These are phyloP conservation scores for Takifugu rubripes DNA, from an alignment of 2,797 vertebrate species.

Conservation along the genomic window DNA sequence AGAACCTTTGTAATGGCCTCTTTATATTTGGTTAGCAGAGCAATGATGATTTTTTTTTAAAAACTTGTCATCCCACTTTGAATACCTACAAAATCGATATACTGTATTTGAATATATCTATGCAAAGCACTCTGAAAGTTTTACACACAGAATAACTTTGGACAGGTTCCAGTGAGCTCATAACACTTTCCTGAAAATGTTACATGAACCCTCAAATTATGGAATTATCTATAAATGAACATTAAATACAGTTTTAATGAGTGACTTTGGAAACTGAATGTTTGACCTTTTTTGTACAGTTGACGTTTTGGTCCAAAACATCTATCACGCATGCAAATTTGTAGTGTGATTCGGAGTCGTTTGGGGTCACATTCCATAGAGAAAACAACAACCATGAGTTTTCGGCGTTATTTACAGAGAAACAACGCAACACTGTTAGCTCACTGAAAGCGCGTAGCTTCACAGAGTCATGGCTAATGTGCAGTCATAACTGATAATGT, in stretches of 20 bases:
- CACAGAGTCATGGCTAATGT: neutral
- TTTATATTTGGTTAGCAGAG: constrained; percentile 70
- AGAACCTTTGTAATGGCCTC: constrained; percentile 67
- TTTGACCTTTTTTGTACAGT: constrained; percentile 40
- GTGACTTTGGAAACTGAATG: constrained; percentile 28
- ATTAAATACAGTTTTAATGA: no score
- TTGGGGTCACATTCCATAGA: constrained; percentile 36
- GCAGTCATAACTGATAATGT: neutral
- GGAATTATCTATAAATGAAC: no score
- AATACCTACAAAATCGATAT: constrained; percentile 32
- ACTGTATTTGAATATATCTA: constrained; percentile 27
- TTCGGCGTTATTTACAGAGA: no score
- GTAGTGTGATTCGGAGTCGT: constrained; percentile 21
- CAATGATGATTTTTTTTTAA: constrained; percentile 41
- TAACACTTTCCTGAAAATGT: constrained; percentile 12
- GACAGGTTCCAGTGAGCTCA: constrained; percentile 23
- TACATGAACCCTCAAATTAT: neutral
- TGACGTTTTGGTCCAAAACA: constrained; percentile 14
- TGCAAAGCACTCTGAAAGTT: constrained; percentile 18
- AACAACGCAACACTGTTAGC: no score
- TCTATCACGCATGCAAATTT: constrained; percentile 1
- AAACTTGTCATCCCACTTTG: constrained; percentile 38
- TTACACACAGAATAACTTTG: constrained; percentile 50
- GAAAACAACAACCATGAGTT: neutral
- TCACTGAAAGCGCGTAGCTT: neutral